Base-by-base conservation (phyloP, 2,888 invertebrate species). In the Sarcophaga rosellei region DNA sequence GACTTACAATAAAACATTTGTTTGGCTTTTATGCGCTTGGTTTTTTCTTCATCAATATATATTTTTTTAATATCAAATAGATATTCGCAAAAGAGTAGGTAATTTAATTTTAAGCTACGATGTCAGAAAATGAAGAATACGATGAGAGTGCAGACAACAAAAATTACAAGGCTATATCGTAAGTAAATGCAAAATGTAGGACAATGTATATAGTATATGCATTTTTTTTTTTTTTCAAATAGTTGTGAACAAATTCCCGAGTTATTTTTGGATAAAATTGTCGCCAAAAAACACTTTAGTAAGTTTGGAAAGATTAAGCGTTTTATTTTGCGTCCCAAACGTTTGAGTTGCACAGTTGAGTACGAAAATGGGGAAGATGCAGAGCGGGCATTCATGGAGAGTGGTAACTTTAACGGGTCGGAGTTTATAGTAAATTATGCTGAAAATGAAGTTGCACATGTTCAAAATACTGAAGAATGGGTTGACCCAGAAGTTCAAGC, bases 251-350 rank as follows among this genome's bases (percentile, higher is more conserved):
- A 95, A 90, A 95, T 96, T 68, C 96, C 96, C 0, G 95, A 95
- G 47, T 92, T 94, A 11, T 94, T 96, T 78, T 94, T 96, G 76
- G 95, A 96, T 88, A 95, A 94, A 90, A 91, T 94, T 73, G 91
- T 94, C 1, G 95, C 96, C 0, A 95, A 95, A 88, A 94, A 94
- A 81, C 95, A 96, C 91, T 96, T 96, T 86, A 94, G 95, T 23
- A 95, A 95, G 90, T 97, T 95, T 93, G 97, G 97, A 0, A 94
- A 94, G 62, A 95, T 97, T 3, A 94, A 94, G 17, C 95, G 95
- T 87, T 95, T 97, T 73, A 94, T 95, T 59, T 93, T 96, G 75
- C 94, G 95, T 73, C 95, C 95, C 0, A 95, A 95, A 82, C 95
- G 95, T 73, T 94, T 94, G 81, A 94, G 94, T 88, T 96, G 97